Conservation (phyloP, 2,888 invertebrate species). For the Tanaodytes sp. region DNA sequence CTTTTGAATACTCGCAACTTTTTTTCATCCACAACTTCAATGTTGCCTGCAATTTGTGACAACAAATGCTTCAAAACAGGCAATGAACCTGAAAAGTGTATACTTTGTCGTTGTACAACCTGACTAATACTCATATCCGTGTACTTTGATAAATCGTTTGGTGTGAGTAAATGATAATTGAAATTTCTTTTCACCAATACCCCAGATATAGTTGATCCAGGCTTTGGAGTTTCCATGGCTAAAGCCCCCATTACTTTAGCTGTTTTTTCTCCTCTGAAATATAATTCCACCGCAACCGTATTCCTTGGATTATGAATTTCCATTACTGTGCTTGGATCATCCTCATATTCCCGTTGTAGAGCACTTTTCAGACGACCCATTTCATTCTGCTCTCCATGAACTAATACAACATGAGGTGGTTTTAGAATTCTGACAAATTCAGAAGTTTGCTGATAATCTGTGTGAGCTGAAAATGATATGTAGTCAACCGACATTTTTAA, state of each 20-base stretch:
- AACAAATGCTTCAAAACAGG: constrained; percentile 83
- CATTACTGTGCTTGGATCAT: constrained; percentile 85
- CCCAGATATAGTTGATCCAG: constrained; percentile 88
- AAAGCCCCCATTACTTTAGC: constrained; percentile 97
- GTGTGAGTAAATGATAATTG: constrained; percentile 95
- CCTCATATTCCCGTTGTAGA: constrained; percentile 93
- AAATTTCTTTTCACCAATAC: constrained; percentile 97
- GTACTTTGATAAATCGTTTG: constrained; percentile 94
- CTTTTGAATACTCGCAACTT: constrained; percentile 87
- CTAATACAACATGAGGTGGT: constrained; percentile 96
- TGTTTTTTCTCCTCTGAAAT: constrained; percentile 97
- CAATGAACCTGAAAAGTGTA: constrained; percentile 87
- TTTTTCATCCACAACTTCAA: constrained; percentile 82
- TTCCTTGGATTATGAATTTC: constrained; percentile 96
- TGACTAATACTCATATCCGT: constrained; percentile 96
- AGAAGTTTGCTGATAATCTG: constrained; percentile 97
- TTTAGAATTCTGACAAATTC: constrained; percentile 95
- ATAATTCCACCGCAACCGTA: constrained; percentile 92
- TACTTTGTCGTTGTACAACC: constrained; percentile 92
- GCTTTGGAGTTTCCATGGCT: constrained; percentile 86
- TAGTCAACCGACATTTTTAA: constrained; percentile 98
- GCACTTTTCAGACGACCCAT: constrained; percentile 97
- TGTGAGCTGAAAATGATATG: constrained; percentile 99
- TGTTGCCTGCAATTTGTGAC: constrained; percentile 84
- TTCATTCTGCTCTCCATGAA: constrained; percentile 99